Percentiles rank a stretch among this genome's conserved stretches.
Evolutionary conservation across 1,140 invertebrate species (phyloP).

Genomic region (Bombus huntii): DNA sequence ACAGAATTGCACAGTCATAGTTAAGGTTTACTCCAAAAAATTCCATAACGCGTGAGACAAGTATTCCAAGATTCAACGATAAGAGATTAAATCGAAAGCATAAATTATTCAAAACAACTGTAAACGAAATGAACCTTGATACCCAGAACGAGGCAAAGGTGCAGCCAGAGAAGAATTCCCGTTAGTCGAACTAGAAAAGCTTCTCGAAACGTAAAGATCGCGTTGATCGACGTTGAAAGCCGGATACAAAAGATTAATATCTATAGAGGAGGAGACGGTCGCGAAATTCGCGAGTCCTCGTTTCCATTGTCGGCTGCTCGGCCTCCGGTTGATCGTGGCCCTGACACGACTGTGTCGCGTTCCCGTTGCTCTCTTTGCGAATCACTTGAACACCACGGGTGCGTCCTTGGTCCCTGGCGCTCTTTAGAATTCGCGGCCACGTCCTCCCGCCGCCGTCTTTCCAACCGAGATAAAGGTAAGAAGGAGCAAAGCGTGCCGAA

Average conservation of each 20-base stretch:
- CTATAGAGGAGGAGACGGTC: neutral
- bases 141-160: no score
- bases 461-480: slow-evolving; percentile 53
- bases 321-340: slow-evolving; percentile 45
- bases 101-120: no score
- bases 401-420: slow-evolving; percentile 72
- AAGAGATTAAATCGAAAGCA: no score
- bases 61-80: no score
- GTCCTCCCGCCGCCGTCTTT: slow-evolving; percentile 44
- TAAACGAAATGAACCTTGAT: no score
- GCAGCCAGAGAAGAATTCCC: neutral
- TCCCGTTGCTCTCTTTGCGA: slow-evolving; percentile 68
- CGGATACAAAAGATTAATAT: neutral
- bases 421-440: slow-evolving; percentile 66
- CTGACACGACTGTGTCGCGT: slow-evolving; percentile 51
- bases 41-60: no score
- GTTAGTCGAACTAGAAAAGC: neutral
- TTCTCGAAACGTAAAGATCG: no score
- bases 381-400: slow-evolving; percentile 58
- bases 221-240: neutral
- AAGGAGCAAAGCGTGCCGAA: slow-evolving; percentile 56
- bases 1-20: no score
- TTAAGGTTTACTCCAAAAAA: no score
- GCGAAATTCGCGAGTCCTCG: slow-evolving; percentile 7
- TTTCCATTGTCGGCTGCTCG: slow-evolving; percentile 27